phyloP scores from a whole-genome alignment of 2,888 invertebrate genomes.

The Drosophila nigritarsus region DNA sequence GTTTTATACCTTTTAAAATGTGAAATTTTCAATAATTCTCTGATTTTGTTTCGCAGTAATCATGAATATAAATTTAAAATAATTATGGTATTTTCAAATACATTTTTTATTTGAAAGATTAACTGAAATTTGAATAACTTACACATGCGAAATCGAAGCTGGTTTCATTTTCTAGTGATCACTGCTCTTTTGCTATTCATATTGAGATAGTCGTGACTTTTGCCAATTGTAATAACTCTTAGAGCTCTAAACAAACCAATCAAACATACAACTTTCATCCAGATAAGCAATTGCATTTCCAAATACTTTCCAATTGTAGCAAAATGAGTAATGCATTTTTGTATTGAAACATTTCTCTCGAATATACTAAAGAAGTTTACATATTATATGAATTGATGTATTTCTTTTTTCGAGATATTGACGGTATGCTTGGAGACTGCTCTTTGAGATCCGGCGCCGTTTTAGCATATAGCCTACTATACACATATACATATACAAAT shows the following conservation, averaged over 20 bases:
- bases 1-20: background rate
- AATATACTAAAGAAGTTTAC: constrained; percentile 48
- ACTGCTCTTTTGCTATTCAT: constrained; percentile 24
- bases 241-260: constrained; percentile 11
- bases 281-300: constrained; percentile 61
- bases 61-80: background rate
- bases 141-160: background rate
- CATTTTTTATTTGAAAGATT: background rate
- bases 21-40: background rate
- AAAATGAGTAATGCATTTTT: constrained; percentile 72
- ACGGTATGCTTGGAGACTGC: constrained; percentile 14
- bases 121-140: background rate
- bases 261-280: constrained; percentile 4
- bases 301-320: constrained; percentile 66
- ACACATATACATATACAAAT: constrained; percentile 49
- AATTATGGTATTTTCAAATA: background rate
- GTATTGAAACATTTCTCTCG: constrained; percentile 33
- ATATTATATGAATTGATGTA: constrained; percentile 30
- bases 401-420: constrained; percentile 39
- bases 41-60: background rate
- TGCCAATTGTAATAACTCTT: constrained; percentile 6
- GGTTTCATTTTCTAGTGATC: background rate
- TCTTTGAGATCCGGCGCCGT: constrained; percentile 35
- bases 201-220: constrained; percentile 6
- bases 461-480: constrained; percentile 56